Evolutionary conservation across 2,888 invertebrate genomes (phyloP).

Genomic region (Notodonta dromedarius): DNA sequence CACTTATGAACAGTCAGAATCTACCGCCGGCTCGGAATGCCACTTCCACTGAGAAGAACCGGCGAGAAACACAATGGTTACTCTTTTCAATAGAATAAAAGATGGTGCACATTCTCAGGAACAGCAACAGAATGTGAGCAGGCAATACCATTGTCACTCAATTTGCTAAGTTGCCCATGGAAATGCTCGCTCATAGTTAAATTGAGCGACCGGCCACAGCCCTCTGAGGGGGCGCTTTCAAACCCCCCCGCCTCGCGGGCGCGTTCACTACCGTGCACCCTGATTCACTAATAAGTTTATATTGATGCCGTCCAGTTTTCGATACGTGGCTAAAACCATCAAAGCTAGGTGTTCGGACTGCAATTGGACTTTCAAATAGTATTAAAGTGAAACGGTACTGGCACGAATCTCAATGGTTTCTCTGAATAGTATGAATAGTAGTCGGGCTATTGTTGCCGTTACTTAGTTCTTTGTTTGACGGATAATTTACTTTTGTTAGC

Average conservation of each 20-base stretch:
- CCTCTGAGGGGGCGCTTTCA: slow-evolving; percentile 33
- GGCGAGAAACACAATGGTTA: too few species aligned
- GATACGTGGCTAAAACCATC: slow-evolving; percentile 11
- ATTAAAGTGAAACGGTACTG: slow-evolving; percentile 25
- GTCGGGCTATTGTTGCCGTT: neutral
- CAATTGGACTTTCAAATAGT: slow-evolving; percentile 33
- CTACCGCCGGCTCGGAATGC: too few species aligned
- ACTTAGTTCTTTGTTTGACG: neutral
- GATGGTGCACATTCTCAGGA: too few species aligned
- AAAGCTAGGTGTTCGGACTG: slow-evolving; percentile 14
- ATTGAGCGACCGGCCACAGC: slow-evolving; percentile 28
- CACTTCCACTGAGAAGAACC: too few species aligned
- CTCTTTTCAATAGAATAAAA: too few species aligned
- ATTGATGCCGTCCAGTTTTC: slow-evolving; percentile 25
- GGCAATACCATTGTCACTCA: too few species aligned
- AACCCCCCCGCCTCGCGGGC: slow-evolving; percentile 7
- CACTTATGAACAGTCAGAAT: too few species aligned
- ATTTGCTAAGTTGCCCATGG: neutral
- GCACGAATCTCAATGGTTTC: slow-evolving; percentile 24
- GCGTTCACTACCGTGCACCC: slow-evolving; percentile 17
- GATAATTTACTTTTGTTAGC: neutral
- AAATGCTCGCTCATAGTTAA: slow-evolving; percentile 22
- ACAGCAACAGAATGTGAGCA: too few species aligned
- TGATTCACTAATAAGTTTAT: slow-evolving; percentile 13
- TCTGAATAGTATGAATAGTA: slow-evolving; percentile 1